These are phyloP conservation scores for Rhaphigaster nebulosa DNA, from an alignment of 2,888 invertebrate genomes.

Conservation along the genomic window DNA sequence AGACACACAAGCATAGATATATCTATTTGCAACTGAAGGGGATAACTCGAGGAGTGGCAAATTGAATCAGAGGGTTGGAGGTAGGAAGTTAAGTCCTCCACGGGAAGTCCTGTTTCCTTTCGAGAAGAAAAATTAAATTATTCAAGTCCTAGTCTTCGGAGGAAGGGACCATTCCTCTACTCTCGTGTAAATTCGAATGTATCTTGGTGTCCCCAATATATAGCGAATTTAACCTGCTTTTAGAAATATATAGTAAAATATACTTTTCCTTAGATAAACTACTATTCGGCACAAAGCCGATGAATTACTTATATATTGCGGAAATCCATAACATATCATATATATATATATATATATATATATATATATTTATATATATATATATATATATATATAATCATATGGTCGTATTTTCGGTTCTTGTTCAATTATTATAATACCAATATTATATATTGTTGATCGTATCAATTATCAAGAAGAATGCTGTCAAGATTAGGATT, in stretches of 20 bases:
- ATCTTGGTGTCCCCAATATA: not conserved
- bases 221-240: not conserved
- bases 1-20: not conserved
- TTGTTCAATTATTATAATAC: no score
- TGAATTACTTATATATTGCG: no score
- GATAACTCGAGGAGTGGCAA: not conserved
- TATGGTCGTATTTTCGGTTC: no score
- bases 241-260: not conserved
- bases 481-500: no score
- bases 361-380: no score
- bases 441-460: no score
- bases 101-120: conserved; percentile 2
- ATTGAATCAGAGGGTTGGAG: not conserved
- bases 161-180: not conserved
- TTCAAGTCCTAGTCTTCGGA: not conserved
- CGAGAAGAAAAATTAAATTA: conserved; percentile 32
- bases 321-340: no score
- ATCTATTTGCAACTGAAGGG: not conserved
- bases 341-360: no score
- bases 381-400: no score
- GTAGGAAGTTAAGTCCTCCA: not conserved
- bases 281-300: no score
- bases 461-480: no score
- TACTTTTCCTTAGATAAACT: no score
- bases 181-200: not conserved